These are phyloP conservation scores for Tor tambroides DNA, from an alignment of 2,113 vertebrate species.

Conservation along the genomic window DNA sequence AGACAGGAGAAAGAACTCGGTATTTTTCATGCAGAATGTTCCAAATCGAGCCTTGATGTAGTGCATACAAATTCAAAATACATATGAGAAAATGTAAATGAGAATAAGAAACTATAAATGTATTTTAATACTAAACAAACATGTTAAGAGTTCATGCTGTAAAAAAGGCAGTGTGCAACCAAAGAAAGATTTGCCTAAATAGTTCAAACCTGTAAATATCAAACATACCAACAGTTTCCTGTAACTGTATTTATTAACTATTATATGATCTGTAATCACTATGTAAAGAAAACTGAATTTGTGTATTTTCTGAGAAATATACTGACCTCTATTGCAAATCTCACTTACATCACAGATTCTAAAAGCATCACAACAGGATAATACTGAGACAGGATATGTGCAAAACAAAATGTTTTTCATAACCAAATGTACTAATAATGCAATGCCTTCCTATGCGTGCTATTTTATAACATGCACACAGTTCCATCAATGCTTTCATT, in stretches of 20 bases:
- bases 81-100: background rate
- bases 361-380: background rate
- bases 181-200: background rate
- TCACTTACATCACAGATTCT: background rate
- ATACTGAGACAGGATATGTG: background rate
- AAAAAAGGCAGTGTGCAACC: background rate
- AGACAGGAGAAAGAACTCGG: background rate
- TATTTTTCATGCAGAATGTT: background rate
- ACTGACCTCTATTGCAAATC: background rate
- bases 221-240: background rate
- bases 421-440: background rate
- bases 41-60: background rate
- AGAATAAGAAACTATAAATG: background rate
- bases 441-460: background rate
- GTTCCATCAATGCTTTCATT: background rate
- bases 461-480: background rate
- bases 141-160: background rate
- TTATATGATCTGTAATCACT: background rate
- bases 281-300: background rate
- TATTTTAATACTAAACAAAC: background rate
- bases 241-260: too few species aligned
- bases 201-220: background rate
- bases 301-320: background rate
- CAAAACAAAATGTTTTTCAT: background rate
- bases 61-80: background rate